Conservation (phyloP, 2,797 vertebrate species). For the Hippopotamyrus pictus region DNA sequence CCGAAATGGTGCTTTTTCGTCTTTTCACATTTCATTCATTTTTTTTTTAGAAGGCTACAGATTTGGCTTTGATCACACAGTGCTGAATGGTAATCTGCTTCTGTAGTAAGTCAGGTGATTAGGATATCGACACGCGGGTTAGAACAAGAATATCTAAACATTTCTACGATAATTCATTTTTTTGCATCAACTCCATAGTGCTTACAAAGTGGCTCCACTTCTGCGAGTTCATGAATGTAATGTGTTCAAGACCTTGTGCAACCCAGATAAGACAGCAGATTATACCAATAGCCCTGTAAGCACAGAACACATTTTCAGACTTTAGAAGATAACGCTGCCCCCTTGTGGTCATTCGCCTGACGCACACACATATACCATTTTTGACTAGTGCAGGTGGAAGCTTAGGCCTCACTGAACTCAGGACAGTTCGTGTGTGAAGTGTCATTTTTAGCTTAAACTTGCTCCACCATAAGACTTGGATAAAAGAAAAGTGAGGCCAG, state of each 20-base stretch:
- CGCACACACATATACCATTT: not conserved
- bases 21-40: not conserved
- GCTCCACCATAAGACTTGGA: not conserved
- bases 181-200: not conserved
- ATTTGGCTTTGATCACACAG: slow-evolving; percentile 19
- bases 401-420: not conserved
- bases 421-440: not conserved
- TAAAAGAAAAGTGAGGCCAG: not conserved
- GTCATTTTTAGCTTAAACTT: not conserved
- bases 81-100: no score
- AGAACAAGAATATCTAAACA: not conserved
- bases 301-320: not conserved
- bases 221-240: not conserved
- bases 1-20: slow-evolving; percentile 48
- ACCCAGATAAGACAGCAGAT: not conserved
- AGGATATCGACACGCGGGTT: not conserved
- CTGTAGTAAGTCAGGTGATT: not conserved
- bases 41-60: slow-evolving; percentile 63
- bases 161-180: not conserved
- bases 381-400: not conserved
- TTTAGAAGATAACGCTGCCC: not conserved
- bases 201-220: not conserved
- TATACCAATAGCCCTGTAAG: not conserved
- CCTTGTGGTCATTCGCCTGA: not conserved
- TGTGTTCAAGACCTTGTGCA: not conserved